Conservation (phyloP, 2,797 vertebrate species). For the Pachyuromys duprasi region DNA sequence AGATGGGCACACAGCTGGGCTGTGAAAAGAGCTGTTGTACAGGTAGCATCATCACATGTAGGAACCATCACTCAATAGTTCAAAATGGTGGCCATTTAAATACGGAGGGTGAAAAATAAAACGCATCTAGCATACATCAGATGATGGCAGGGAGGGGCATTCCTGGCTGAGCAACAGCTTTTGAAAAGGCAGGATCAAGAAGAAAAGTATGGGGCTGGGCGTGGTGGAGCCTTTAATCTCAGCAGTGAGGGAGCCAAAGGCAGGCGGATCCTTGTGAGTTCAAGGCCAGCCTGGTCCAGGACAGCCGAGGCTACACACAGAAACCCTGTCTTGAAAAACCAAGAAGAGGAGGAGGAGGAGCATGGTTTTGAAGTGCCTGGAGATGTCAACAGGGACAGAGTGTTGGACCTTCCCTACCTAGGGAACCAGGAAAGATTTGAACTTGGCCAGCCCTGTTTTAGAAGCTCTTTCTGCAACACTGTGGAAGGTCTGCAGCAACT, state of each 20-base stretch:
- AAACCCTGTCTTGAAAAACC: no score
- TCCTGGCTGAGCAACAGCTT: not conserved
- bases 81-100: not conserved
- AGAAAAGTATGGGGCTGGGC: not conserved
- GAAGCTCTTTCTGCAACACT: not conserved
- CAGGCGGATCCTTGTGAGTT: no score
- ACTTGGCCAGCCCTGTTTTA: not conserved
- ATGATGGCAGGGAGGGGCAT: conserved; percentile 22
- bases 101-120: not conserved
- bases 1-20: not conserved
- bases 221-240: no score
- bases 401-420: not conserved
- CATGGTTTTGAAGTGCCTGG: not conserved
- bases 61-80: not conserved
- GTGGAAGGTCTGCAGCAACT: not conserved
- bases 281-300: no score
- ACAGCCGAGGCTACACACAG: no score
- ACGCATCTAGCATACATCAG: not conserved
- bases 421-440: not conserved
- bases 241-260: no score
- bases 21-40: not conserved
- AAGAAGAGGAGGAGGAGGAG: not conserved
- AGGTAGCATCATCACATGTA: not conserved
- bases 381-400: not conserved
- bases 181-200: conserved; percentile 23